Evolutionary conservation across 2,888 invertebrate species (phyloP), one percentile per base, ranked within the genome.

Genomic region (Caenorhabditis sp.): DNA sequence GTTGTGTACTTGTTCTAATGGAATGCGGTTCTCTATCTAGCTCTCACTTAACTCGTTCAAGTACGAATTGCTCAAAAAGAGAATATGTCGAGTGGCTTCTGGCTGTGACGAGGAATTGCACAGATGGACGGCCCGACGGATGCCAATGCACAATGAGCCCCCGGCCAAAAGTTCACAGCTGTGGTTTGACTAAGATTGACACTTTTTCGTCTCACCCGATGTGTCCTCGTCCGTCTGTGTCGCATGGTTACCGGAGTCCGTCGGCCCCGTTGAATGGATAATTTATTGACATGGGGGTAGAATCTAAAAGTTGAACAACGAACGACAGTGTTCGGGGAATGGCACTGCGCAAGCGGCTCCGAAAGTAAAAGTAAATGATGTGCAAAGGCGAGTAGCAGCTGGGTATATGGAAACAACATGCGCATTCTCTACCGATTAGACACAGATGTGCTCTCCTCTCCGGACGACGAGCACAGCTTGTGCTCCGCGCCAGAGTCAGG

Each of bases 381-480:
- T 65, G 74, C 74, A 74, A 67, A 74, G 60, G 67, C 58, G 50
- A 72, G 74, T 74, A 80, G 80, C 80, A 80, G 80, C 80, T 80
- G 80, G 80, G 64, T 68, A 74, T 80, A 74, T 74, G 74, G 69
- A 69, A 80, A 80, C 68, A 80, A 80, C 72, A 74, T 72, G 80
- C 67, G 72, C 67, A 74, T 62, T 72, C 69, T 44, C 79, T 68
- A 80, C 80, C 80, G 80, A 80, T 80, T 80, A 74, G 80, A 74
- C 80, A 80, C 80, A 80, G 80, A 80, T 80, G 80, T 80, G 80
- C 67, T 61, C 67, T 28, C 58, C 64, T 56, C 56, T 15, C 11
- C 55, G 22, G 20, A 28, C 55, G 55, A 58, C 26, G 64, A 67
- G 64, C 74, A 74, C 76, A 76, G 65, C 61, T 65, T 76, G 76